Evolutionary conservation across 2,797 vertebrate genomes (phyloP).

Genomic region (Catharus ustulatus): DNA sequence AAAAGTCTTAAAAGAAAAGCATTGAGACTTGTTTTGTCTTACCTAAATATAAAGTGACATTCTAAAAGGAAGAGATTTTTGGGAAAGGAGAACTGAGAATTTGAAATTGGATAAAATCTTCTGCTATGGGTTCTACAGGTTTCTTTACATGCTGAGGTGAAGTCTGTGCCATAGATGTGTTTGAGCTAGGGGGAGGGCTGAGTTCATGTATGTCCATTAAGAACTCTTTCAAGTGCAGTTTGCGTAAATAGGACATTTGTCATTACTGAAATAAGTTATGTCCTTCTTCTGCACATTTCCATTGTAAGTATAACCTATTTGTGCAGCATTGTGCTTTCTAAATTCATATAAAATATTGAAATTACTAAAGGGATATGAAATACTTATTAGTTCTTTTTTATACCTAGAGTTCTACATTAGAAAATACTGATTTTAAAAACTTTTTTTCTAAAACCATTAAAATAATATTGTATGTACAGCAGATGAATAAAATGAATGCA

Average conservation of each 20-base stretch:
- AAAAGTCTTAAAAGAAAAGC: not conserved
- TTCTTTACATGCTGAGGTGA: not conserved
- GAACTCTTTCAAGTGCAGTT: not conserved
- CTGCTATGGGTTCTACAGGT: not conserved
- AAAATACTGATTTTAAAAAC: not conserved
- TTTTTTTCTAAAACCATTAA: not conserved
- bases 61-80: not conserved
- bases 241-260: not conserved
- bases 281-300: not conserved
- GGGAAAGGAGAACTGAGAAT: not conserved
- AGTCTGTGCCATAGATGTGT: not conserved
- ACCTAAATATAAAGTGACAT: not conserved
- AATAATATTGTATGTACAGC: not conserved
- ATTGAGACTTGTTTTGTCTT: not conserved
- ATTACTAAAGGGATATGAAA: not conserved
- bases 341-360: not conserved
- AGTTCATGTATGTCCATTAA: not conserved
- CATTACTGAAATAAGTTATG: not conserved
- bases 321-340: not conserved
- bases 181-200: not conserved
- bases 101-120: not conserved
- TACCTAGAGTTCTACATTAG: not conserved
- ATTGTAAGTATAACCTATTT: not conserved
- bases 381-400: not conserved
- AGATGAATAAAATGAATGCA: not conserved